phyloP scores from a whole-genome alignment of 2,888 invertebrate species.

The Cephus sareptanus region DNA sequence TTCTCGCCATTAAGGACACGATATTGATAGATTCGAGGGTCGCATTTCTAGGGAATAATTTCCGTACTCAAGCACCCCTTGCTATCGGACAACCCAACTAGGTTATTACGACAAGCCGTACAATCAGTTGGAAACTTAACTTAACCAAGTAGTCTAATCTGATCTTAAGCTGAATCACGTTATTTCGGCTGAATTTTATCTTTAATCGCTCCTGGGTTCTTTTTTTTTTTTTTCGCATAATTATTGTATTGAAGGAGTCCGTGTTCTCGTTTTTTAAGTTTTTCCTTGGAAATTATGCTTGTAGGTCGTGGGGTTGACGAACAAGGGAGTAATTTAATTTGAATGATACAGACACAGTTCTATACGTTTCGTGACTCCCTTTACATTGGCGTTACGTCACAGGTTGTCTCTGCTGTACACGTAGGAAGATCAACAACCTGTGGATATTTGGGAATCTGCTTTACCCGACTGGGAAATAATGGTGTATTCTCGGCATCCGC shows the following conservation, averaged over 20 bases:
- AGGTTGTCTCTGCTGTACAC: slow-evolving; percentile 30
- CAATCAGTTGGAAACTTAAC: slow-evolving; percentile 21
- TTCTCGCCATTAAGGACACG: slow-evolving; percentile 38
- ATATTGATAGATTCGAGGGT: slow-evolving; percentile 62
- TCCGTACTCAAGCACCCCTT: slow-evolving; percentile 53
- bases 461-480: slow-evolving; percentile 32
- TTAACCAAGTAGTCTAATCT: not conserved
- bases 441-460: slow-evolving; percentile 62
- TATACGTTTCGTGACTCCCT: not conserved
- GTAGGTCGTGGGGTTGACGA: no score
- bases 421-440: slow-evolving; percentile 59
- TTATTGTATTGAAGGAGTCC: no score
- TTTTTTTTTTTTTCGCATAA: no score
- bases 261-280: no score
- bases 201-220: not conserved
- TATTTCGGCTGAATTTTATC: not conserved
- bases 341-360: no score
- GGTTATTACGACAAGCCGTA: slow-evolving; percentile 47
- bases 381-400: not conserved
- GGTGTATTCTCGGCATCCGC: not conserved
- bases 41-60: slow-evolving; percentile 50
- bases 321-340: no score
- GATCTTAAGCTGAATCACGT: not conserved
- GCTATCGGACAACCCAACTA: slow-evolving; percentile 15
- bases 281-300: no score